Evolutionary conservation across 2,113 vertebrate species (phyloP), one percentile per base, ranked within the genome.

Genomic region (Ctenodactylus gundi): DNA sequence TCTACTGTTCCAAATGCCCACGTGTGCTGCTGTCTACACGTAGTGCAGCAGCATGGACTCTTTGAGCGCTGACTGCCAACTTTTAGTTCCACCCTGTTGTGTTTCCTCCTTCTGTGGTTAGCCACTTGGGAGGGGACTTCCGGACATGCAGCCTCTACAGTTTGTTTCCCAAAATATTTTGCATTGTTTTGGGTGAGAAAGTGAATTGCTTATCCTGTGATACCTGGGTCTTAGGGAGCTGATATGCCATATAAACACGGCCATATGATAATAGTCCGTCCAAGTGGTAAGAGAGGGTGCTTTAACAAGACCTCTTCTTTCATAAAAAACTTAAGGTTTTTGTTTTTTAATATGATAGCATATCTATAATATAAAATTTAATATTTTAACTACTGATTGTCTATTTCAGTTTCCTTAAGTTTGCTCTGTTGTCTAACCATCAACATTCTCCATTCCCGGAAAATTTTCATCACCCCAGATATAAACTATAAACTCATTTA

Each of bases 61-160:
- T n/a, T n/a, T 84, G 46, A 51, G 70, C 75, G 94, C 88, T 75
- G 65, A 76, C 88, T 92, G 70, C 53, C 93, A 83, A 88, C 88
- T 92, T 96, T 95, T 94, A 77, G 93, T 97, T 97, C 96, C 91
- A 88, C 86, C 44, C 25, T 94, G 67, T 41, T 92, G 46, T 84
- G 64, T 86, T 97, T 97, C 97, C 97, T 97, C 92, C 58, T 97
- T 94, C 94, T 97, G 97, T 97, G 97, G 97, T 97, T 95, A 94
- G 84, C 95, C 76, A 15, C 92, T 92, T 96, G 95, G 97, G 96
- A 97, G 97, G 97, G 97, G 96, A 93, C 92, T 97, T 97, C 97
- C 96, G 57, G 97, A 97, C 94, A 92, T 95, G 77, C 82, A 93
- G 72, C 72, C 36, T 67, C n/a, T 91, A 65, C 82, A 78, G 77